Evolutionary conservation across 2,113 vertebrate species (phyloP).

Genomic region (Butastur rufipennis): DNA sequence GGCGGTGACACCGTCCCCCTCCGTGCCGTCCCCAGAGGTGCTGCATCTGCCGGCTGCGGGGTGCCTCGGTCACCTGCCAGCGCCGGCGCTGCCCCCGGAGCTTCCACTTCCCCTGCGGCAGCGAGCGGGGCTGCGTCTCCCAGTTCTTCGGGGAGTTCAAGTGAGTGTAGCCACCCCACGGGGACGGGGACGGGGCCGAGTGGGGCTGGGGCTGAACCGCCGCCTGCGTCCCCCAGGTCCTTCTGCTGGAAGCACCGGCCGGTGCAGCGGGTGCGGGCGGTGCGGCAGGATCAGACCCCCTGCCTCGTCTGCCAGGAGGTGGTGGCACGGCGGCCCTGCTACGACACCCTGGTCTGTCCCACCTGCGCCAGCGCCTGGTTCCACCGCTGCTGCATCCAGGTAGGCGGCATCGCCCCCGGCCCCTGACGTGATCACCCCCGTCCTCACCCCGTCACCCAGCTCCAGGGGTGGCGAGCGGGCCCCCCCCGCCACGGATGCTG

Average conservation of each 20-base stretch:
- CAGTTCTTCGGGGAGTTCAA: neutral
- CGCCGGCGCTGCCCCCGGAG: neutral
- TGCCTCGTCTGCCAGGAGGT: neutral
- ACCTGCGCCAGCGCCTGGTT: neutral
- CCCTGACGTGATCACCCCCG: too few species aligned
- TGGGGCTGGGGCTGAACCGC: neutral
- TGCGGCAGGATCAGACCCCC: fast-evolving
- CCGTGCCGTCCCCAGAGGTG: neutral
- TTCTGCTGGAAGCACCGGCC: neutral
- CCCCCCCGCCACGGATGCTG: too few species aligned
- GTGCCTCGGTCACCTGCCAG: neutral
- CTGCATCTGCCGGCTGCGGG: neutral
- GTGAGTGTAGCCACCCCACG: fast-evolving
- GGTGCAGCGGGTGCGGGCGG: neutral
- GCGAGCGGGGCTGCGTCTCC: neutral
- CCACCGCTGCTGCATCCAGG: neutral
- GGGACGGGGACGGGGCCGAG: fast-evolving
- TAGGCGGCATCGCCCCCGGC: neutral
- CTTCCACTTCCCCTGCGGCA: neutral
- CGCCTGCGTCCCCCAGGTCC: neutral
- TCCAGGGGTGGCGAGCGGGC: fast-evolving
- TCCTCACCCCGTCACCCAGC: neutral
- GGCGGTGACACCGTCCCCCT: neutral
- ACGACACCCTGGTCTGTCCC: neutral
- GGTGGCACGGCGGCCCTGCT: neutral